Evolutionary conservation across 2,888 invertebrate species (phyloP), one percentile per base, ranked within the genome.

Genomic region (Lamproptera curius): DNA sequence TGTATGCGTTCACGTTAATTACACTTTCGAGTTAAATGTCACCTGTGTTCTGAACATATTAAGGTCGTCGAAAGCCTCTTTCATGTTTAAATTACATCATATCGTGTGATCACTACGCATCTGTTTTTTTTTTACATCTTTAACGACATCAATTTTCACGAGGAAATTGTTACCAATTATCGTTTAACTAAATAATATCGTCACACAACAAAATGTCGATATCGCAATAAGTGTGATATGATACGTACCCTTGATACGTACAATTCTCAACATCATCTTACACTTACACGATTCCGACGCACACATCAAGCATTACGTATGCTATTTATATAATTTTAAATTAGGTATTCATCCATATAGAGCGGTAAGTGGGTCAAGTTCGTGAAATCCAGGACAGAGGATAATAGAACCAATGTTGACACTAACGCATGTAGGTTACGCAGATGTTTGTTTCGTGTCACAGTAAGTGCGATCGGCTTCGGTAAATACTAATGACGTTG

Each of bases 371-470:
- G 57, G 80, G 85, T 81, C 85, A 85, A 85, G 85, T 82, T 83
- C 80, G 76, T 65, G 62, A 65, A 74, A 80, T 74, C 73, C 75
- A 78, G 83, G 77, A 67, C 83, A 76, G 83, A 84, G 84, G 84
- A 85, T 79, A 83, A 81, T 73, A 77, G 67, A 76, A 68, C 67
- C 76, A 75, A 75, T 77, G 68, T 77, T 73, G 76, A 73, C 72
- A 72, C 65, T 66, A 62, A 65, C 66, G 67, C 71, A 73, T 77
- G 76, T 78, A 77, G 60, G 63, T 61, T 58, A 57, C 59, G 55
- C 53, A 57, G 43, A 49, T 50, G 49, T 57, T 56, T 56, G 55
- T 46, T 33, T 48, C 46, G 42, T 38, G 16, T 50, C 46, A 28
- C 11, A n/a, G 15, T 33, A 39, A 17, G 26, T 51, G 26, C 35